These are phyloP conservation scores for Temnothorax ravouxi DNA, from an alignment of 2,888 invertebrate genomes.

Conservation along the genomic window DNA sequence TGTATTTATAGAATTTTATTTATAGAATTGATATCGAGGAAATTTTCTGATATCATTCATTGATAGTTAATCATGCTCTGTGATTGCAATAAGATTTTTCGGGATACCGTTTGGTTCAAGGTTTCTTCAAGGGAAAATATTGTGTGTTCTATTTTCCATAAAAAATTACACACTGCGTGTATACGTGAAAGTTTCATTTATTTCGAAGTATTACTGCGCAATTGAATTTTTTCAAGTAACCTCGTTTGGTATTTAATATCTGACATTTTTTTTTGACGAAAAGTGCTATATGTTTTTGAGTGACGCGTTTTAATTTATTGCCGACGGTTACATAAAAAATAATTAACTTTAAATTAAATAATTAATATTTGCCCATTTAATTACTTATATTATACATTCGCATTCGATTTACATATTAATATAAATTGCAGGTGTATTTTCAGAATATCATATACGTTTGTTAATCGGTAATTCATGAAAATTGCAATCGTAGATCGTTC, in stretches of 20 bases:
- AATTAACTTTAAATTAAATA: not conserved
- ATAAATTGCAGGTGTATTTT: not conserved
- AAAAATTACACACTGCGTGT: not conserved
- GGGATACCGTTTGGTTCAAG: not conserved
- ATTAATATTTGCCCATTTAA: not conserved
- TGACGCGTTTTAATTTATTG: not conserved
- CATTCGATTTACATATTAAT: not conserved
- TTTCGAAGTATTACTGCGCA: not conserved
- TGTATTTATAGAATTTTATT: not conserved
- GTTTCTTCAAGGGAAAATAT: not conserved
- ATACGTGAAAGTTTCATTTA: not conserved
- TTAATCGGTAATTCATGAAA: not conserved
- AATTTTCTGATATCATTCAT: not conserved
- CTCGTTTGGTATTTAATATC: not conserved
- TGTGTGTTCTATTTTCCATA: slow-evolving; percentile 1
- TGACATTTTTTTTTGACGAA: not conserved
- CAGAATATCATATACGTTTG: not conserved
- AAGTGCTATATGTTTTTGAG: not conserved
- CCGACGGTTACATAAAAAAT: not conserved
- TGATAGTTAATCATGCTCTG: not conserved
- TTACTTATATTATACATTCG: not conserved
- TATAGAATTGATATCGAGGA: not conserved
- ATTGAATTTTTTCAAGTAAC: not conserved
- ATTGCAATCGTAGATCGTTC: not conserved
- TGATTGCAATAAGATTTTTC: slow-evolving; percentile 2